Evolutionary conservation across 2,797 vertebrate genomes (phyloP).

Genomic region (Rousettus madagascariensis): DNA sequence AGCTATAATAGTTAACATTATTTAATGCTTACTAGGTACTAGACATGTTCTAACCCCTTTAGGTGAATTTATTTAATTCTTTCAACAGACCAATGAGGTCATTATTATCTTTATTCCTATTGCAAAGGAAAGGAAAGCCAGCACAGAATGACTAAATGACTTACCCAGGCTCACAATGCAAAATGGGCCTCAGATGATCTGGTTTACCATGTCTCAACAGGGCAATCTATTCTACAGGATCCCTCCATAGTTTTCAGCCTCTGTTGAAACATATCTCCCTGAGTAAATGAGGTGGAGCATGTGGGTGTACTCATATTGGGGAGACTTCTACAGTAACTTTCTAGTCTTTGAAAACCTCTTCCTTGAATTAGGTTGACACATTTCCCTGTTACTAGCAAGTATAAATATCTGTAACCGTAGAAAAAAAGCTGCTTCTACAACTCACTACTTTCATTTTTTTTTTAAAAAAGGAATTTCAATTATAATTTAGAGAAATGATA

Average conservation of each 20-base stretch:
- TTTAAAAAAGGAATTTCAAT: background rate
- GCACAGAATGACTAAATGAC: background rate
- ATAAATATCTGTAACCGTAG: background rate
- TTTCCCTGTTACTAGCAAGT: background rate
- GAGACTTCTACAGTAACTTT: background rate
- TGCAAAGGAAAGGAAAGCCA: background rate
- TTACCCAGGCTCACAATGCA: background rate
- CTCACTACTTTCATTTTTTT: background rate
- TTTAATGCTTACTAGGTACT: background rate
- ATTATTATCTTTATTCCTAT: background rate
- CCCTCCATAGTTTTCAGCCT: background rate
- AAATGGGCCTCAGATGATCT: background rate
- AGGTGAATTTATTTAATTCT: slow-evolving; percentile 5
- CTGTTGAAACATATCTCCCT: background rate
- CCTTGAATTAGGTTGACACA: background rate
- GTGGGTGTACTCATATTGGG: background rate
- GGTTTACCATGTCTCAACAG: background rate
- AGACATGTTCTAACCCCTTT: background rate
- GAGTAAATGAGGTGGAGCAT: background rate
- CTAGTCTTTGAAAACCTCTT: background rate
- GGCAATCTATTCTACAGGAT: background rate
- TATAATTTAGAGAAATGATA: background rate
- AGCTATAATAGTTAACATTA: background rate
- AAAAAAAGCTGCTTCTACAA: background rate
- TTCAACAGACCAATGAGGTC: background rate